A percentile compares a stretch with the other conserved stretches of the same genome.
Evolutionary conservation across 2,888 invertebrate species (phyloP).

Genomic region (Drosophila mayaguana): DNA sequence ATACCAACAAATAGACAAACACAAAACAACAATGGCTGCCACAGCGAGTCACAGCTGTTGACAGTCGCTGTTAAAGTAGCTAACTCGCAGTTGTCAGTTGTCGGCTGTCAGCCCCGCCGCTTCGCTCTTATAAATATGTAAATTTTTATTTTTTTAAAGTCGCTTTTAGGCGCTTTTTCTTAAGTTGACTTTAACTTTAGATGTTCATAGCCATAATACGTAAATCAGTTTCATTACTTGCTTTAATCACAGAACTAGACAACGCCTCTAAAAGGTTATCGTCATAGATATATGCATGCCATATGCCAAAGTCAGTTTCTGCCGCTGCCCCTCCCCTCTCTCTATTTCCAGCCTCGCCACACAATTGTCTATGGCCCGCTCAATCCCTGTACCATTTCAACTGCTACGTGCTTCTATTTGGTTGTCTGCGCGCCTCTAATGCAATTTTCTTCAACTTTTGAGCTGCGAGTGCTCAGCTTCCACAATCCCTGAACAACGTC

Average conservation of each 20-base stretch:
- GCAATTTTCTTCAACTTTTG: conserved; percentile 60
- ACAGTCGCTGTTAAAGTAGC: conserved; percentile 22
- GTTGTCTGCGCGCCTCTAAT: conserved; percentile 62
- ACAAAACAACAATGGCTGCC: conserved; percentile 15
- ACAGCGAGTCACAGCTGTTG: conserved; percentile 48
- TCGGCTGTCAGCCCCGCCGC: no score
- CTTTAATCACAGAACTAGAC: background rate
- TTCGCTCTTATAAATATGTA: conserved; percentile 29
- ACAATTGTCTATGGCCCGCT: background rate
- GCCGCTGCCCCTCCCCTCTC: background rate
- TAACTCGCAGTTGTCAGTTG: background rate
- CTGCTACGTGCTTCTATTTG: conserved; percentile 62
- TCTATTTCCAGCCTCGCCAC: background rate
- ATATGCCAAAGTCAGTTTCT: conserved; percentile 31
- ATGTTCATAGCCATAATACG: background rate
- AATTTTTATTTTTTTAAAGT: conserved; percentile 31
- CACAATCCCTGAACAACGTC: conserved; percentile 6
- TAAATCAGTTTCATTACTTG: conserved; percentile 11
- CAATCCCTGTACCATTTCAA: conserved; percentile 18
- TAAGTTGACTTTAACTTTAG: background rate
- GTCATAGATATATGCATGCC: conserved; percentile 47
- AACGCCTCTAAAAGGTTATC: conserved; percentile 8
- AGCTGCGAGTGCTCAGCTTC: conserved; percentile 15
- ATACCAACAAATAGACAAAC: conserved; percentile 10
- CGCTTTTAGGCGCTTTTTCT: conserved; percentile 11